Percentiles rank a stretch among this genome's conserved stretches.
Evolutionary conservation across 2,113 vertebrate species (phyloP).

Genomic region (Lepus timidus): DNA sequence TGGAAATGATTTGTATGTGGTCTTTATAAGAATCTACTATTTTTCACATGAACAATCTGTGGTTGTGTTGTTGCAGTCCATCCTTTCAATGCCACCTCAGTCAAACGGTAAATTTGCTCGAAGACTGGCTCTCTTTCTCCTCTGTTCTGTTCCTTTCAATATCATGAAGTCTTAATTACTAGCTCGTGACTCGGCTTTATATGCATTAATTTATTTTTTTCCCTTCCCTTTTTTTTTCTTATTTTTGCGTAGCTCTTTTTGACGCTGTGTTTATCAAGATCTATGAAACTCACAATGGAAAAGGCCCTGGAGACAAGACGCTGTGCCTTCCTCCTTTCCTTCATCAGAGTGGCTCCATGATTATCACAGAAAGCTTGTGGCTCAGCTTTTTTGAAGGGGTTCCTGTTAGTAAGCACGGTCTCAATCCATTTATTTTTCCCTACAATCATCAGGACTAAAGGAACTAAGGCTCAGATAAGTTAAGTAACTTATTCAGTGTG

Average conservation of each 20-base stretch:
- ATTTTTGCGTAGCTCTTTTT: neutral
- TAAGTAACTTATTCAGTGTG: neutral
- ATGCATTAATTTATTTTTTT: no score
- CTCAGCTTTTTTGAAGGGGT: neutral
- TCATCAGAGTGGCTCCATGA: neutral
- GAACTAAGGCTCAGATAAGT: neutral
- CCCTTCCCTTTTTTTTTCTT: no score
- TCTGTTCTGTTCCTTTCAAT: neutral
- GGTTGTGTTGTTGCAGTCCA: neutral
- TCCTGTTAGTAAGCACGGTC: neutral
- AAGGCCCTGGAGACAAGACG: neutral
- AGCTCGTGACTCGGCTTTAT: neutral
- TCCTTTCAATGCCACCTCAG: neutral
- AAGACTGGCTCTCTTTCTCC: neutral
- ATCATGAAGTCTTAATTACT: neutral
- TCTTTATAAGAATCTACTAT: neutral
- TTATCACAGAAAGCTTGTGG: neutral
- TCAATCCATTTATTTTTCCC: slow-evolving; percentile 5
- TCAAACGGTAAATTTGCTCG: neutral
- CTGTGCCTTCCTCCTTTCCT: neutral
- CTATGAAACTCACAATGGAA: neutral
- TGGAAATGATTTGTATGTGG: neutral
- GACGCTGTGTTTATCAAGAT: neutral
- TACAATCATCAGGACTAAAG: neutral
- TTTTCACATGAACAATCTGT: neutral